Evolutionary conservation across 1,140 invertebrate species (phyloP), one percentile per base, ranked within the genome.

Genomic region (Apolygus lucorum): DNA sequence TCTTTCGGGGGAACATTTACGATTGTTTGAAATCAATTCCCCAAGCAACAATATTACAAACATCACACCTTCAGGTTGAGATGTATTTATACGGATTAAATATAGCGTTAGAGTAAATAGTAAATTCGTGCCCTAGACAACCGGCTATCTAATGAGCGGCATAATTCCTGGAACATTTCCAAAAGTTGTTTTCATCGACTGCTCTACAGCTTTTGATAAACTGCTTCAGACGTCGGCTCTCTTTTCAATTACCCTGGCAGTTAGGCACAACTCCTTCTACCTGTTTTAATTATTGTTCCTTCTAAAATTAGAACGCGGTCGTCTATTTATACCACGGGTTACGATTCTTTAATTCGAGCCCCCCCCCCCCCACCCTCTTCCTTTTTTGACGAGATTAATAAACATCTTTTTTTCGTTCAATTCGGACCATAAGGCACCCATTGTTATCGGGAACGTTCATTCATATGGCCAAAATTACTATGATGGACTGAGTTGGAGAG

Each of bases 111-210:
- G 22, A 4, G 22, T 59, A 24, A 59, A 22, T 59, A 59, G 54
- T 59, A 59, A 14, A 59, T 59, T 21, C 22, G 2, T 4, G 54
- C 54, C 54, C 54, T 59, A 13, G 54, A 59, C 54, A 17, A 13
- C 13, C 54, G 22, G 11, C 11, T 59, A 59, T 59, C 22, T 59
- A 59, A 59, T 59, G 54, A 59, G 54, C 11, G 54, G 54, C 54
- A 59, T 59, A 59, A 59, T 59, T 59, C 54, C 22, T 21, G 54
- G 54, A 4, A 11, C 54, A 4, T 11, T 11, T 8, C 54, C 54
- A 59, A 24, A 59, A 59, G 54, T 59, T 59, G 54, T 59, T 59
- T 59, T 59, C 54, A 59, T 59, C 54, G 54, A 59, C 54, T 59
- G 8, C 22, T 24, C 13, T 59, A 24, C 8, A 4, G 54, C 4